Base-by-base conservation (phyloP, 2,888 invertebrate species). In the Bruchidius siliquastri region DNA sequence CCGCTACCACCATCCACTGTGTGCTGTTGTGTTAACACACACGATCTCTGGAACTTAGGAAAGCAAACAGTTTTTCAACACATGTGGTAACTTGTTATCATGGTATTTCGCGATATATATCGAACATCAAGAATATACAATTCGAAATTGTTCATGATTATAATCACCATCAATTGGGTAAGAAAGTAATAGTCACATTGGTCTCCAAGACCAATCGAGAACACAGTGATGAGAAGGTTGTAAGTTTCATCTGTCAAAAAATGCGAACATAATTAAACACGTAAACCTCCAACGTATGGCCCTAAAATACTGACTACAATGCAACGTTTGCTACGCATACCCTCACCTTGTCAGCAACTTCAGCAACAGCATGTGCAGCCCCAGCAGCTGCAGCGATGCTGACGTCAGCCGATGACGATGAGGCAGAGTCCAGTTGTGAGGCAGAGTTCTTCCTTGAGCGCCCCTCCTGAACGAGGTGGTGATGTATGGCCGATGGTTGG, bases 381-480 rank as follows among this genome's bases (percentile, higher is more conserved):
- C 13, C 8, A 13, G 49, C 49, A 13, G 49, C 49, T 13, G 49
- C 81, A n/a, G 88, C 88, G 70, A 89, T 87, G 83, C 92, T 92
- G 76, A 93, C 90, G 84, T 94, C 94, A 49, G 49, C 49, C 21
- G 93, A 93, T 18, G 92, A 92, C n/a, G 92, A 92, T 82, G 91
- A 91, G 82, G 91, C 92, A 20, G 92, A 92, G 85, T 93, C 92
- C 69, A 92, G 86, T 80, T 89, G 89, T 20, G 49, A 49, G 18
- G 89, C 87, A 3, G 92, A 92, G 85, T 92, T 92, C 83, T 92
- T 92, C 26, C 92, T 88, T 67, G 86, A 85, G 75, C 86, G 77
- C 0, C 78, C 69, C 71, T 80, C 81, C 0, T 76, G 73, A 13
- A 49, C 49, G 6, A 49, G 18, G 49, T 49, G 49, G 49, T 49